These are phyloP conservation scores for Pinctada fucata DNA, from an alignment of 2,888 invertebrate species.

Conservation along the genomic window DNA sequence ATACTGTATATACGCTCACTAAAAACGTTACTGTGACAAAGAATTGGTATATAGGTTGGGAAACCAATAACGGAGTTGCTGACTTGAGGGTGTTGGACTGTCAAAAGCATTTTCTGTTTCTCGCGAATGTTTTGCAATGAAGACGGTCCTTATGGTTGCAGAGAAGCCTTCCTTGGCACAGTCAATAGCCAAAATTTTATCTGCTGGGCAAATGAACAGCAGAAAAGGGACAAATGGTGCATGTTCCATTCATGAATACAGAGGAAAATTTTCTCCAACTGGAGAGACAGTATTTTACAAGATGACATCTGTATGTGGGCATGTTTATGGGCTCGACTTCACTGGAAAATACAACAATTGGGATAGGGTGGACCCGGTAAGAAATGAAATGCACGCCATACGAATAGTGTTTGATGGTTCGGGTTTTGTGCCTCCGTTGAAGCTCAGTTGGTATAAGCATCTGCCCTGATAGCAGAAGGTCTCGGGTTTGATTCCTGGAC, in stretches of 20 bases:
- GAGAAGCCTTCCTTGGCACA: conserved; percentile 99
- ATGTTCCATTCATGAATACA: conserved; percentile 96
- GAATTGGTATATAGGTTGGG: too few species aligned
- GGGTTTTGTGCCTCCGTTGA: neutral
- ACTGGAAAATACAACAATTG: conserved; percentile 94
- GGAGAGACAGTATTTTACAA: conserved; percentile 79
- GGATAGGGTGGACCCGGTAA: conserved; percentile 96
- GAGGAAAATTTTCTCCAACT: conserved; percentile 72
- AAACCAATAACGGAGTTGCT: too few species aligned
- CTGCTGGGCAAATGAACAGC: conserved; percentile 87
- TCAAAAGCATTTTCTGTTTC: too few species aligned
- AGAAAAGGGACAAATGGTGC: conserved; percentile 93
- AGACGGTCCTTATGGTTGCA: conserved; percentile 92
- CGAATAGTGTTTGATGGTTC: neutral
- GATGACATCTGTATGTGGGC: conserved; percentile 99
- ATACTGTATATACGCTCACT: too few species aligned
- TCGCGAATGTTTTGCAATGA: conserved; percentile 56
- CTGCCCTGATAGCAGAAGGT: too few species aligned
- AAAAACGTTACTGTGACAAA: too few species aligned
- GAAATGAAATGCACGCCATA: conserved; percentile 54
- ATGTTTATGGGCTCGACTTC: conserved; percentile 98
- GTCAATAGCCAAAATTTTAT: conserved; percentile 94
- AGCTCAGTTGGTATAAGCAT: neutral
- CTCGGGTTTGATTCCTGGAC: too few species aligned
- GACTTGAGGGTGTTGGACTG: too few species aligned